Base-by-base conservation (phyloP, 2,113 vertebrate species). In the Sebastes fasciatus region DNA sequence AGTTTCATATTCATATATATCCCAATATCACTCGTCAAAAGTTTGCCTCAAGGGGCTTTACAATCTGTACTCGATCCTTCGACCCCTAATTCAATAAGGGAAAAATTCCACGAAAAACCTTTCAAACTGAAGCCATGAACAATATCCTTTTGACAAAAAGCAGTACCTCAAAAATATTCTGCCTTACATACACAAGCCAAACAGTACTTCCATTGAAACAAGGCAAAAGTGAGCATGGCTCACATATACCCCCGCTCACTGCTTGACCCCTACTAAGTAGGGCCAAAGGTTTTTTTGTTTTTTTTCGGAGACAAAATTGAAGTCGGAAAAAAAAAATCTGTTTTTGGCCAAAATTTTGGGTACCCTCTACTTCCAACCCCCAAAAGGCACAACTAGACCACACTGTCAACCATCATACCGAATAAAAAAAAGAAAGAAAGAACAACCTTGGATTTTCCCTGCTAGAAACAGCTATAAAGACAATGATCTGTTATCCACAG, bases 401-500 rank as follows among this genome's bases (percentile, higher is more conserved):
- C 34, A 34, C 34, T 34, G 34, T 34, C 34, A 34, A 34, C 34
- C 34, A 34, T 34, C 34, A 34, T 34, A 34, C 34, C 34, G 34
- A 34, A 46, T 23, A 26, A 0, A 58, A 61, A 61, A 61, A 34
- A 34, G 4, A 14, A 26, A 3, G 8, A 61, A 14, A 61, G 34
- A 16, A 34, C 26, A 57, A 2, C 34, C 34, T 34, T 34, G 42
- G 48, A 16, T 21, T 8, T 58, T 51, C 13, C 17, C 10, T 14
- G 17, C 4, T 11, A 1, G 4, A 63, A 6, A 21, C 19, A 0
- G 5, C 63, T n/a, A 17, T 58, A 63, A 68, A 19, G 17, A 54
- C 46, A 65, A 49, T 63, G 8, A 65, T 70, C 9, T 55, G 6
- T 62, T 52, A 2, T 67, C 54, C 1, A 42, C 19, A 98, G 97